Conservation (phyloP, 2,113 vertebrate genomes). For the Herpailurus yagouaroundi region DNA sequence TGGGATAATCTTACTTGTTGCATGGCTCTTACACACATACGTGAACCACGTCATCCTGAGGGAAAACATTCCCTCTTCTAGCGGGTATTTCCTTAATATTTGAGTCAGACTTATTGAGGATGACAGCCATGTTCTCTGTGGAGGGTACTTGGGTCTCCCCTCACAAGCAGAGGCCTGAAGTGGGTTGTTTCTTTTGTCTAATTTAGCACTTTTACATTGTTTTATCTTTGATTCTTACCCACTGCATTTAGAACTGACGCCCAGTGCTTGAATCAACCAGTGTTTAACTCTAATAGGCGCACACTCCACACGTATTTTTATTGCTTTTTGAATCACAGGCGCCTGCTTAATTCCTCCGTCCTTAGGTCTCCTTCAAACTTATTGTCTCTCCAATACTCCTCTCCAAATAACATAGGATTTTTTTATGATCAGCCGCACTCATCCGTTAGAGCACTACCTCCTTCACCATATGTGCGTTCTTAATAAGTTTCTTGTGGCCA, state of each 20-base stretch:
- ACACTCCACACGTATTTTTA: not conserved
- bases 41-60: not conserved
- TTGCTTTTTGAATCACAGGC: not conserved
- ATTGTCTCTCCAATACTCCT: not conserved
- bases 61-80: not conserved
- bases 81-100: not conserved
- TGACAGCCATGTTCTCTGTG: not conserved
- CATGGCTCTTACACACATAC: not conserved
- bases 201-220: not conserved
- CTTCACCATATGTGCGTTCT: constrained; percentile 67
- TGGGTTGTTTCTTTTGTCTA: not conserved
- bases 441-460: not conserved
- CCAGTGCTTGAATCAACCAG: not conserved
- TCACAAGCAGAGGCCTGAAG: not conserved
- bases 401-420: not conserved
- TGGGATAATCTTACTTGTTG: not conserved
- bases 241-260: not conserved
- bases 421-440: constrained; percentile 25
- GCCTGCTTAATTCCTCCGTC: not conserved
- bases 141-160: not conserved
- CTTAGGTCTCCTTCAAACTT: not conserved
- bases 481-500: constrained; percentile 73
- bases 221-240: not conserved
- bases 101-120: not conserved
- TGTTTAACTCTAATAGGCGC: not conserved